A percentile compares a stretch with the other conserved stretches of the same genome.
phyloP scores from a whole-genome alignment of 2,888 invertebrate genomes.

The Drosophila histrio region DNA sequence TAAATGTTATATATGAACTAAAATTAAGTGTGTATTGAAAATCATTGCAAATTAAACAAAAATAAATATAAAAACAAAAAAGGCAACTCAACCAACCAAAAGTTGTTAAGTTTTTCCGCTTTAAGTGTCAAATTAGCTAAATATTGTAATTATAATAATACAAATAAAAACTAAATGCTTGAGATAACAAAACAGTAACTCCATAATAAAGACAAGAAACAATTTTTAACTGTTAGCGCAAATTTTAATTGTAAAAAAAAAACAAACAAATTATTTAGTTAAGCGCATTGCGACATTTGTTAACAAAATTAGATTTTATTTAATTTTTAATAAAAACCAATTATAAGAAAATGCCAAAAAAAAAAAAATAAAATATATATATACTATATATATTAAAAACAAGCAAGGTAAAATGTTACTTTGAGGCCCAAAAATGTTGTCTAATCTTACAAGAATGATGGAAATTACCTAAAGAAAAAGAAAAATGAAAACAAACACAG shows the following conservation, averaged over 20 bases:
- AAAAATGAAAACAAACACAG: constrained; percentile 7
- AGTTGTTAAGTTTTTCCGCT: constrained; percentile 81
- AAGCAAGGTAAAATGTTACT: constrained; percentile 52
- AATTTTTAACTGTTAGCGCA: constrained; percentile 78
- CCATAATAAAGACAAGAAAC: constrained; percentile 48
- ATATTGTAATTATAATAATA: constrained; percentile 67
- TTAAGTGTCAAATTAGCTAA: constrained; percentile 80
- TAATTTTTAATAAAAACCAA: constrained; percentile 62
- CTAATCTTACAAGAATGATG: constrained; percentile 43
- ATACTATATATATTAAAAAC: constrained; percentile 18
- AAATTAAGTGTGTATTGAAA: constrained; percentile 70
- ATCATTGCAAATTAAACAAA: constrained; percentile 53
- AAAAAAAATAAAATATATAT: constrained; percentile 25
- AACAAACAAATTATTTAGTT: constrained; percentile 50
- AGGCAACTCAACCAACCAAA: constrained; percentile 58
- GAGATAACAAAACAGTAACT: constrained; percentile 26
- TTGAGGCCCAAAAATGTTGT: constrained; percentile 60
- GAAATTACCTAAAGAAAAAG: constrained; percentile 2
- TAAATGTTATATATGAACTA: constrained; percentile 65
- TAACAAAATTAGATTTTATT: constrained; percentile 71
- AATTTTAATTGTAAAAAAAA: constrained; percentile 72
- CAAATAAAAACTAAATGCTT: constrained; percentile 53
- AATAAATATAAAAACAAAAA: constrained; percentile 15
- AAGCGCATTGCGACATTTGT: constrained; percentile 68
- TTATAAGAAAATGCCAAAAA: constrained; percentile 38